Evolutionary conservation across 2,888 invertebrate species (phyloP).

Genomic region (Polydrusus cervinus): DNA sequence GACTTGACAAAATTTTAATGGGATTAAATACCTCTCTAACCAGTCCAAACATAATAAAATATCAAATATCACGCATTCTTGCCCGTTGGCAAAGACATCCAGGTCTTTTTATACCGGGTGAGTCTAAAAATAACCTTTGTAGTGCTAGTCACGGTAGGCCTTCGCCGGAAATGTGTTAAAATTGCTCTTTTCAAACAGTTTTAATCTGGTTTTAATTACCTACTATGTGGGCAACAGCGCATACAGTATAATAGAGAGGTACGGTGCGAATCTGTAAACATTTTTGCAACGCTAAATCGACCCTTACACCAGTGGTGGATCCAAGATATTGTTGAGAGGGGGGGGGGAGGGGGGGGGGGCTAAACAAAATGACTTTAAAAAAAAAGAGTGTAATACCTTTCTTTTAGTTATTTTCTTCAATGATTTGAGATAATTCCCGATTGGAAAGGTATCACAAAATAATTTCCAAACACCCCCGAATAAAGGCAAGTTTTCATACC

Average conservation of each 20-base stretch:
- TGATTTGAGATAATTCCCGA: too few relatives aligned
- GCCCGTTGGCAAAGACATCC: constrained; percentile 37
- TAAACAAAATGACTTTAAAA: too few relatives aligned
- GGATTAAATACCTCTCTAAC: constrained; percentile 35
- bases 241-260: too few relatives aligned
- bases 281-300: not conserved
- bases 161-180: constrained; percentile 28
- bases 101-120: constrained; percentile 40
- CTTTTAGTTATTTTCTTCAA: too few relatives aligned
- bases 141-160: constrained; percentile 5
- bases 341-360: too few relatives aligned
- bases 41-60: constrained; percentile 43
- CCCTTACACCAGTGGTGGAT: too few relatives aligned
- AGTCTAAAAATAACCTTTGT: constrained; percentile 33
- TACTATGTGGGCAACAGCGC: not conserved
- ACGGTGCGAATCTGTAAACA: not conserved
- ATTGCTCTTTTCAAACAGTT: not conserved
- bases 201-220: too few relatives aligned
- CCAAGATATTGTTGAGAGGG: too few relatives aligned
- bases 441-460: too few relatives aligned
- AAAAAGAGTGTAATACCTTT: too few relatives aligned
- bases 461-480: too few relatives aligned
- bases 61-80: constrained; percentile 47
- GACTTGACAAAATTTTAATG: constrained; percentile 39
- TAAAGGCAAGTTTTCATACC: constrained; percentile 6